Conservation (phyloP, 37 sponge, comb jelly and placozoan genomes). For the Diacarnus erythraeanus region DNA sequence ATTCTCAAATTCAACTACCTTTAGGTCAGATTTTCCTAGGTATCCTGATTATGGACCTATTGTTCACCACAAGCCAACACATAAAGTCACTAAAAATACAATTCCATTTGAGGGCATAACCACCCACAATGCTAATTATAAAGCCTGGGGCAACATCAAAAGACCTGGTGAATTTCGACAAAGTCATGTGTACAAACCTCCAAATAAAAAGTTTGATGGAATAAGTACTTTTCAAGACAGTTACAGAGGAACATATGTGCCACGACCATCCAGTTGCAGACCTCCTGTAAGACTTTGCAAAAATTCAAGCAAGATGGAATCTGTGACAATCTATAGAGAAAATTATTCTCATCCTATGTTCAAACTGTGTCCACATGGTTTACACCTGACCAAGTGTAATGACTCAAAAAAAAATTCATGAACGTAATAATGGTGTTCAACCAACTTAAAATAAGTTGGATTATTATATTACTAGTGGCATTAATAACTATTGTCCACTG, state of each 20-base stretch:
- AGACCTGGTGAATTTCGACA: slow-evolving; percentile 22
- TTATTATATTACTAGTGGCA: too few relatives aligned
- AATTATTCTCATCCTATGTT: slow-evolving; percentile 25
- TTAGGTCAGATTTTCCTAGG: slow-evolving; percentile 43
- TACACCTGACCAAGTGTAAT: too few relatives aligned
- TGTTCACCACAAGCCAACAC: slow-evolving; percentile 41
- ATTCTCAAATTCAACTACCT: slow-evolving; percentile 46
- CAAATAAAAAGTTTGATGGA: slow-evolving; percentile 63
- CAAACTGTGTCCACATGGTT: slow-evolving; percentile 38
- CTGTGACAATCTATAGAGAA: slow-evolving; percentile 44
- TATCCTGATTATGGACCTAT: slow-evolving; percentile 28
- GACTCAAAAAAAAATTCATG: too few relatives aligned
- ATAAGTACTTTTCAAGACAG: slow-evolving; percentile 46
- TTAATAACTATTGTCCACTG: too few relatives aligned
- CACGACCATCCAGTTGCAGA: slow-evolving; percentile 37
- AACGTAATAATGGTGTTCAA: too few relatives aligned
- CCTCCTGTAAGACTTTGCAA: slow-evolving; percentile 16
- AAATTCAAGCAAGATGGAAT: slow-evolving; percentile 20
- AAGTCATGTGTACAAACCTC: slow-evolving; percentile 49
- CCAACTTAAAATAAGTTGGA: too few relatives aligned
- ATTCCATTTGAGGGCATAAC: slow-evolving; percentile 57
- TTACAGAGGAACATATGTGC: slow-evolving; percentile 50
- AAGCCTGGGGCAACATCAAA: slow-evolving; percentile 47
- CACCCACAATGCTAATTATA: slow-evolving; percentile 22
- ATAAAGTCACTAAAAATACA: slow-evolving; percentile 17